phyloP scores from a whole-genome alignment of 1,140 invertebrate species.

The Meloidogyne exigua region DNA sequence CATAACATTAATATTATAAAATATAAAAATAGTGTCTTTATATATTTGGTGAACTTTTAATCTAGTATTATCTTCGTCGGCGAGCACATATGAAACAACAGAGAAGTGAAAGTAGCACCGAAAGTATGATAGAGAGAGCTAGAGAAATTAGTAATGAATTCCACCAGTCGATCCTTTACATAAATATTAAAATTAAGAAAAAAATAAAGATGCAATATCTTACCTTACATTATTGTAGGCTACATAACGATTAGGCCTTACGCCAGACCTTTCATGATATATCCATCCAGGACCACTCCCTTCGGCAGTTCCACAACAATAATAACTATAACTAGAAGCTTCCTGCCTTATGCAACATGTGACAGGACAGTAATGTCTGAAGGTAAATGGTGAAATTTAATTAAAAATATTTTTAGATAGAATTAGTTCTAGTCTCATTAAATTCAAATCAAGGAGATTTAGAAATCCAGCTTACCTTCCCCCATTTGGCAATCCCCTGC shows the following conservation, averaged over 20 bases:
- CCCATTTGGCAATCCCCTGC: constrained; percentile 12
- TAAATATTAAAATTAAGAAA: not conserved
- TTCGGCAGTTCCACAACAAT: constrained; percentile 14
- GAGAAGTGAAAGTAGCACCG: constrained; percentile 20
- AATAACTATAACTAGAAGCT: not conserved
- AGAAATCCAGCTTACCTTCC: not conserved
- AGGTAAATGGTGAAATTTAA: too few species aligned
- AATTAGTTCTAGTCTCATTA: too few species aligned
- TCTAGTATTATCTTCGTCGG: constrained; percentile 4
- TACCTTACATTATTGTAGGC: not conserved
- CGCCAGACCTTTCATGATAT: not conserved
- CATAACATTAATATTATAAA: too few species aligned
- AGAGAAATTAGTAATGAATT: constrained; percentile 17
- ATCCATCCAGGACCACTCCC: not conserved
- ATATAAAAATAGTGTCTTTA: too few species aligned
- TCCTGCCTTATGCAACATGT: constrained; percentile 19
- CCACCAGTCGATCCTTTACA: constrained; percentile 26
- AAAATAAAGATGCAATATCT: not conserved
- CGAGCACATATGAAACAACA: constrained; percentile 21
- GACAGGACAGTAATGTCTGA: constrained; percentile 10
- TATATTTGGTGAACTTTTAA: not conserved
- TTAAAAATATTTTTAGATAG: too few species aligned
- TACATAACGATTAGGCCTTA: not conserved
- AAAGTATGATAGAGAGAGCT: constrained; percentile 16
- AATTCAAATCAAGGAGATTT: too few species aligned